phyloP scores from a whole-genome alignment of 2,797 vertebrate genomes.

The Pygocentrus nattereri region DNA sequence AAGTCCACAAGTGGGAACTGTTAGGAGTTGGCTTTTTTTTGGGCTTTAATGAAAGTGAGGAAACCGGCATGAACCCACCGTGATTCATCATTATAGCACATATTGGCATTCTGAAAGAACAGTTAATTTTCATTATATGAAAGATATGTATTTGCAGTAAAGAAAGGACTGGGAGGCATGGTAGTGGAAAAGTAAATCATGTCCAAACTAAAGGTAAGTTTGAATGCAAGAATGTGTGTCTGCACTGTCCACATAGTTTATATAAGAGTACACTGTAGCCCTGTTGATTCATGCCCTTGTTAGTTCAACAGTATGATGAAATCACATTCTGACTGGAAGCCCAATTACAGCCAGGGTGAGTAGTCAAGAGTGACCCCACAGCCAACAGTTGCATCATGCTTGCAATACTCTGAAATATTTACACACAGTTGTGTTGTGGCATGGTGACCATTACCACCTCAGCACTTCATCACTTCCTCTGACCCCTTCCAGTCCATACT shows the following conservation, averaged over 20 bases:
- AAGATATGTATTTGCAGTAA: no score
- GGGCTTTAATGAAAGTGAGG: no score
- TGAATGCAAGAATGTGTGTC: neutral
- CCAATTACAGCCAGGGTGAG: constrained; percentile 47
- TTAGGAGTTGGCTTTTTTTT: no score
- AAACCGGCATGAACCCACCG: no score
- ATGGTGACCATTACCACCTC: constrained; percentile 37
- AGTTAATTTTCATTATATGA: no score
- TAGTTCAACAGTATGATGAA: constrained; percentile 39
- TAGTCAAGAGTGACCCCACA: constrained; percentile 16
- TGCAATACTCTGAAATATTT: constrained; percentile 23
- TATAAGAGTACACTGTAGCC: constrained; percentile 2
- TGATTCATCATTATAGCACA: no score
- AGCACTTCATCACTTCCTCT: constrained; percentile 13
- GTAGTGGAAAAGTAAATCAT: no score
- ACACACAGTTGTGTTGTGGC: constrained; percentile 1
- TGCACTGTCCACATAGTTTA: constrained; percentile 5
- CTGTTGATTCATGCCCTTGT: constrained; percentile 45
- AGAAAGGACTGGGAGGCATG: no score
- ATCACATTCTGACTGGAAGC: constrained; percentile 37
- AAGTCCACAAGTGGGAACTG: no score
- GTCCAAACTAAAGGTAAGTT: no score
- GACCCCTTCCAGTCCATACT: neutral
- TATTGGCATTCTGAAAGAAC: no score
- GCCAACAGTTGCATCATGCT: constrained; percentile 52